A percentile compares a stretch with the other conserved stretches of the same genome.
These are phyloP conservation scores for Coleophora deauratella DNA, from an alignment of 2,888 invertebrate genomes.

Conservation along the genomic window DNA sequence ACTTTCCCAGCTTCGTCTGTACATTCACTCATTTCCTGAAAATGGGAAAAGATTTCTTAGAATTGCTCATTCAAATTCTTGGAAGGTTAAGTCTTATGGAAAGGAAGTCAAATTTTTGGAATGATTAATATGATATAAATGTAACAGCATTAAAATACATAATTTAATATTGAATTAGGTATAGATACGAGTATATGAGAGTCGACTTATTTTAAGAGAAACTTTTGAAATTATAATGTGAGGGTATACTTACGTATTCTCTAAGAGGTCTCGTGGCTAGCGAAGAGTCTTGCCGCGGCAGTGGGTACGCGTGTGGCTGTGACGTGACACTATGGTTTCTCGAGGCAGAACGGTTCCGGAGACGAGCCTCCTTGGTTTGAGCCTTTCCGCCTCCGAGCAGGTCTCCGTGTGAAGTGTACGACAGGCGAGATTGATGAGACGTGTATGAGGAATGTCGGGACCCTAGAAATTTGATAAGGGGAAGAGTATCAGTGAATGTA, in stretches of 20 bases:
- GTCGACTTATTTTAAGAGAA: too few species aligned
- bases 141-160: too few species aligned
- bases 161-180: too few species aligned
- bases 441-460: conserved; percentile 96
- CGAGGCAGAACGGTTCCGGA: conserved; percentile 82
- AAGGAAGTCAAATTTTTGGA: too few species aligned
- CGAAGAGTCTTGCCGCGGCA: conserved; percentile 71
- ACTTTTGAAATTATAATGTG: neutral
- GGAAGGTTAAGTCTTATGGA: too few species aligned
- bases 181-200: too few species aligned
- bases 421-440: conserved; percentile 93
- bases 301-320: conserved; percentile 65
- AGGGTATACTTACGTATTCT: conserved; percentile 77
- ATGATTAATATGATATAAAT: too few species aligned
- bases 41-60: conserved; percentile 8
- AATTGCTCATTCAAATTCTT: too few species aligned
- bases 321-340: conserved; percentile 80
- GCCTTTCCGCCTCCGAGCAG: conserved; percentile 82
- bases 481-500: neutral
- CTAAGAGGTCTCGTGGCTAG: conserved; percentile 78
- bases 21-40: conserved; percentile 86
- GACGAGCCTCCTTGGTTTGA: conserved; percentile 90
- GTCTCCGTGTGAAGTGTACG: conserved; percentile 96
- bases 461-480: conserved; percentile 64
- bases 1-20: conserved; percentile 87